A percentile compares a stretch with the other conserved stretches of the same genome.
Evolutionary conservation across 92 coral and sea anemone genomes (phyloP).

Genomic region (Epizoanthus scotinus): DNA sequence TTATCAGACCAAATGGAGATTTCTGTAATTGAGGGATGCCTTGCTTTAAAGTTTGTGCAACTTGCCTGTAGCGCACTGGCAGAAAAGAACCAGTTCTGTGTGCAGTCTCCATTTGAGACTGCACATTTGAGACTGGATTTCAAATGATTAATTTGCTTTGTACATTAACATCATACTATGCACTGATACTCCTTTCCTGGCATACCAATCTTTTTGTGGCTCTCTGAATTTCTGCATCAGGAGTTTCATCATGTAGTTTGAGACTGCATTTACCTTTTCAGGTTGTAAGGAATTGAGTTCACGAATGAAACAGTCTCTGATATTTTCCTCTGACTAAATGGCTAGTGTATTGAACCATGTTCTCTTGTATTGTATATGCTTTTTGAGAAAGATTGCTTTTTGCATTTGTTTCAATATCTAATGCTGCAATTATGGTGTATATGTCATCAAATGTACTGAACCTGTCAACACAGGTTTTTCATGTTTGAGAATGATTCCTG

Average conservation of each 20-base stretch:
- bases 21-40: background rate
- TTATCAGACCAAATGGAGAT: slow-evolving; percentile 42
- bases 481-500: slow-evolving; percentile 26
- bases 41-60: background rate
- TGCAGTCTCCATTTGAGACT: slow-evolving; percentile 47
- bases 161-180: slow-evolving; percentile 42
- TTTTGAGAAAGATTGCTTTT: background rate
- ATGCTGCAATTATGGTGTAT: slow-evolving; percentile 1
- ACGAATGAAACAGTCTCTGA: slow-evolving; percentile 30
- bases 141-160: slow-evolving; percentile 5
- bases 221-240: slow-evolving; percentile 41
- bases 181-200: slow-evolving; percentile 39
- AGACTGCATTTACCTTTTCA: slow-evolving; percentile 28
- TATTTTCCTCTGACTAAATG: slow-evolving; percentile 43
- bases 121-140: slow-evolving; percentile 16
- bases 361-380: background rate
- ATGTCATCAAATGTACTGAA: slow-evolving; percentile 41
- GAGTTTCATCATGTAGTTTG: slow-evolving; percentile 43
- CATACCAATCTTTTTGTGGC: slow-evolving; percentile 50
- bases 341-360: slow-evolving; percentile 4
- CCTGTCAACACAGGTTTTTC: slow-evolving; percentile 32
- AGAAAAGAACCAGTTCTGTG: slow-evolving; percentile 44
- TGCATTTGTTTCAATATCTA: background rate
- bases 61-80: slow-evolving; percentile 44
- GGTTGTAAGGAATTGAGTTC: slow-evolving; percentile 8